Percentiles rank a stretch among this genome's conserved stretches.
Conservation (phyloP, 1,140 invertebrate genomes). For the Sarcophaga peregrina region DNA sequence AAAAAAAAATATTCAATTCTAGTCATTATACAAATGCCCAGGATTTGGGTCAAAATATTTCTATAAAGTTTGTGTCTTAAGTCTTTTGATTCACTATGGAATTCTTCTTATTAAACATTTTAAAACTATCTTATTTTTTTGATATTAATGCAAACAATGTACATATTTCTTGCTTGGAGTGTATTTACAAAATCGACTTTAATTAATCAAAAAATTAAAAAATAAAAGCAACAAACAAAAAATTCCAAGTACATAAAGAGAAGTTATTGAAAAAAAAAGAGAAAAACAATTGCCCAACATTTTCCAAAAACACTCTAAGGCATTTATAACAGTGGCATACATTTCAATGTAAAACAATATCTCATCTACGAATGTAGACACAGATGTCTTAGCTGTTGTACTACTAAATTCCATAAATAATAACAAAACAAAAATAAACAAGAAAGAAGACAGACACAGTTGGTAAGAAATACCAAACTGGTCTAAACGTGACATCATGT, state of each 20-base stretch:
- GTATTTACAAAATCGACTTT: too few species aligned
- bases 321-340: constrained; percentile 19
- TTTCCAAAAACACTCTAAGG: neutral
- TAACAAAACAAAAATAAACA: neutral
- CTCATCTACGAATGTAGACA: neutral
- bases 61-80: neutral
- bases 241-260: too few species aligned
- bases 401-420: constrained; percentile 12
- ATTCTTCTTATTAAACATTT: too few species aligned
- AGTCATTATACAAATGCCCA: too few species aligned
- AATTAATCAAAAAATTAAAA: too few species aligned
- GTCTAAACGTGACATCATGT: constrained; percentile 21
- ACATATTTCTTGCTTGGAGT: too few species aligned
- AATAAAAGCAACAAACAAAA: too few species aligned
- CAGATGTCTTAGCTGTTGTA: neutral
- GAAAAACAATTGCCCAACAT: neutral
- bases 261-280: neutral
- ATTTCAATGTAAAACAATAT: neutral
- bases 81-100: neutral
- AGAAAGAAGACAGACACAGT: neutral
- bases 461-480: neutral
- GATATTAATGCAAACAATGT: too few species aligned
- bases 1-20: too few species aligned
- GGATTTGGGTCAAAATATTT: too few species aligned
- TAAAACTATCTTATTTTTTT: too few species aligned